These are phyloP conservation scores for Scaptomyza graminum DNA, from an alignment of 1,140 invertebrate species.

Conservation along the genomic window DNA sequence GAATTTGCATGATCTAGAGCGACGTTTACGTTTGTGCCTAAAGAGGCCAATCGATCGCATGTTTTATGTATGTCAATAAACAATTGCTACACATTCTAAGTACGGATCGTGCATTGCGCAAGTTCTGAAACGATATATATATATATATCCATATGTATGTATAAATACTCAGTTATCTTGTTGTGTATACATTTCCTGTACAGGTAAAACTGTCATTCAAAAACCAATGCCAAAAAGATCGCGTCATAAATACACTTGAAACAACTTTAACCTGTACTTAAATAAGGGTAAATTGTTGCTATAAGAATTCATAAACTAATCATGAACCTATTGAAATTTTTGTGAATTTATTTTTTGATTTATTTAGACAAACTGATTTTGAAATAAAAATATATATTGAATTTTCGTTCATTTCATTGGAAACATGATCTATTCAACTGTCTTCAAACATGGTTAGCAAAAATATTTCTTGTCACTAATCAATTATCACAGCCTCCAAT, in stretches of 20 bases:
- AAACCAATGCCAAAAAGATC: conserved; percentile 53
- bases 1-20: conserved; percentile 73
- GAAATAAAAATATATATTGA: too few relatives aligned
- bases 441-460: too few relatives aligned
- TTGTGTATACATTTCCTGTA: conserved; percentile 21
- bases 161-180: conserved; percentile 13
- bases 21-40: conserved; percentile 57
- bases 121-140: conserved; percentile 44
- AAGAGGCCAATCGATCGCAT: conserved; percentile 80
- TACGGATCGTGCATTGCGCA: conserved; percentile 61
- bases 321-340: too few relatives aligned
- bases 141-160: conserved; percentile 34
- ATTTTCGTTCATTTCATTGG: too few relatives aligned
- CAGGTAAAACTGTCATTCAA: conserved; percentile 27
- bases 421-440: too few relatives aligned
- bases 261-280: too few relatives aligned
- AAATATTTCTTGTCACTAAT: neutral
- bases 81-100: conserved; percentile 79
- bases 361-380: too few relatives aligned
- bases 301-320: too few relatives aligned
- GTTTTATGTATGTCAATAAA: conserved; percentile 79
- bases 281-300: too few relatives aligned
- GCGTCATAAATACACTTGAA: conserved; percentile 14
- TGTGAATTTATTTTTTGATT: too few relatives aligned
- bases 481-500: neutral